A percentile compares a stretch with the other conserved stretches of the same genome.
Evolutionary conservation across 2,888 invertebrate genomes (phyloP).

Genomic region (Callyntrura guangdongensis): DNA sequence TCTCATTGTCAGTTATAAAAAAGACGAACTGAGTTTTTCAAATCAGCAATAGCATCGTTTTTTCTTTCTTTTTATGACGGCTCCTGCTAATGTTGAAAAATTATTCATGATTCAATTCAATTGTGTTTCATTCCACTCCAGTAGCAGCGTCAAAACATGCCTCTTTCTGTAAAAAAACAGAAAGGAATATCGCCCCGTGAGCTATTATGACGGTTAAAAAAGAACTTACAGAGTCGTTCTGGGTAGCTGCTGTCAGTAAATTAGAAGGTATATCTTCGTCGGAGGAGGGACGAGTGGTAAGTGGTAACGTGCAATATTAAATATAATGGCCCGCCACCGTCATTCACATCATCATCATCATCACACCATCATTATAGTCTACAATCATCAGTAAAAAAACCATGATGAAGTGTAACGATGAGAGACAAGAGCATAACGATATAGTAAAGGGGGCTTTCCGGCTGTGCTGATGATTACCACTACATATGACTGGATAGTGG

Average conservation of each 20-base stretch:
- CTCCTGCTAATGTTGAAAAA: constrained; percentile 59
- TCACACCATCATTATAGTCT: constrained; percentile 9
- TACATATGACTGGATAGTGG: constrained; percentile 1
- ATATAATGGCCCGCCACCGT: constrained; percentile 22
- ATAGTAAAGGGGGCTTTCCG: neutral
- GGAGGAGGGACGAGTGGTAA: constrained; percentile 27
- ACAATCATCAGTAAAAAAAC: constrained; percentile 18
- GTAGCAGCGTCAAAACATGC: neutral
- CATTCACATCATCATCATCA: neutral
- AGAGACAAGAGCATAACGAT: constrained; percentile 10
- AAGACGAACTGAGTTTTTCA: constrained; percentile 11
- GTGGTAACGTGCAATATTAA: constrained; percentile 29
- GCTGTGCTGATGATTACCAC: neutral
- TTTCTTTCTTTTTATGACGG: constrained; percentile 19
- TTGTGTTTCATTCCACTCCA: constrained; percentile 20
- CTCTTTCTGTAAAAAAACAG: neutral
- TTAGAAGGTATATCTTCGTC: constrained; percentile 38
- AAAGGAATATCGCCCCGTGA: neutral
- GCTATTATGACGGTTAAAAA: constrained; percentile 3
- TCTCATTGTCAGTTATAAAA: neutral
- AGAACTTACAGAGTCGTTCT: neutral
- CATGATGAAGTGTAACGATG: constrained; percentile 28
- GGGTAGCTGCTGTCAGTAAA: constrained; percentile 11
- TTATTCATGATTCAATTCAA: constrained; percentile 76
- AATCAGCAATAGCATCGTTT: constrained; percentile 51